Base-by-base conservation (phyloP, 2,888 invertebrate genomes). In the Netelia fuscicornis region DNA sequence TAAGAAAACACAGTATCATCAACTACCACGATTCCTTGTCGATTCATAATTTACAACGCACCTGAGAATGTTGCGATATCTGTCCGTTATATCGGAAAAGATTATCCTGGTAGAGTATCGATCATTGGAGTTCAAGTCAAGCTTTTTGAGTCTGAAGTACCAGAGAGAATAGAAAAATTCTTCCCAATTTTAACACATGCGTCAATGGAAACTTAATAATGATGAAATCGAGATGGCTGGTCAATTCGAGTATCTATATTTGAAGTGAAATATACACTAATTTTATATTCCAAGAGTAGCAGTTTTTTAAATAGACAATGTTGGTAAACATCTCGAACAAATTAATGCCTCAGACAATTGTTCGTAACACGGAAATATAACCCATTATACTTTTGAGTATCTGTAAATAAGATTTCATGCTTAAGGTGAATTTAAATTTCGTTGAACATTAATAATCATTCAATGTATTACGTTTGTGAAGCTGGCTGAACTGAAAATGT, bases 311-410 rank as follows among this genome's bases (percentile, higher is more conserved):
- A 30, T 30, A 30, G 5, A 30, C 3, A 30, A 30, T 30, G 9
- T 20, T 20, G n/a, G 9, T 58, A 52, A 44, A n/a, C 54, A 30
- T n/a, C 6, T 17, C n/a, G 56, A 17, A 9, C 30, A 37, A 56
- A 56, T 30, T 8, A 37, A 37, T 76, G 25, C 8, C 30, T 23
- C 25, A 71, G 23, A 71, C 44, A 9, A 82, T 44, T 37, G 64
- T 77, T 67, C 82, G 77, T 58, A 77, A 72, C 71, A 77, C 67
- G 5, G 77, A 82, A 1, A 82, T 67, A n/a, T 82, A 82, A 11
- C 77, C 71, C 65, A 77, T 70, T n/a, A 71, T 13, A 8, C 65
- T 82, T 82, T 82, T 77, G 48, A 77, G 64, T 25, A 82, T 52
- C 77, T 82, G 70, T 30, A 71, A 17, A 71, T 23, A 48, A 48